Evolutionary conservation across 2,113 vertebrate genomes (phyloP).

Genomic region (Panthera leo): DNA sequence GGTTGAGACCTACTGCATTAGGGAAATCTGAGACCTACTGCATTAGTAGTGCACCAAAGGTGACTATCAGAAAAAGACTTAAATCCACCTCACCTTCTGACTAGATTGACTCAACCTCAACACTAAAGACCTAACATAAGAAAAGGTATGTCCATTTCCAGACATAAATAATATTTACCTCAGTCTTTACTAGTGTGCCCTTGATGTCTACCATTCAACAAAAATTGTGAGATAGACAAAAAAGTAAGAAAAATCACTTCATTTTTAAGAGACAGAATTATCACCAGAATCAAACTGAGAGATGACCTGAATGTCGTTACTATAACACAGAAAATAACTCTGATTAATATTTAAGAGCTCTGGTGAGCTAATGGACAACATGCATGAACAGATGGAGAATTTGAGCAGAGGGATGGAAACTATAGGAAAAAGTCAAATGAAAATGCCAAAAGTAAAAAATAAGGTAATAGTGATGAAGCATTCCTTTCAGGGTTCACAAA

Average conservation of each 20-base stretch:
- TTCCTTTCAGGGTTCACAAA: not conserved
- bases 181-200: not conserved
- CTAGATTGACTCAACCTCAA: not conserved
- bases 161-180: not conserved
- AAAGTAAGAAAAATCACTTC: not conserved
- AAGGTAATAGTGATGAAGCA: not conserved
- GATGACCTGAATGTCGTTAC: not conserved
- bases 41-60: not conserved
- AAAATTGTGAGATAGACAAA: not conserved
- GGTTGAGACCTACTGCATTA: not conserved
- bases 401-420: not conserved
- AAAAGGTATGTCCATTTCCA: not conserved
- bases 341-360: not conserved
- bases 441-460: not conserved
- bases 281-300: not conserved
- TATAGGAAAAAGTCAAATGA: not conserved
- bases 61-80: not conserved
- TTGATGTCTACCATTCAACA: not conserved
- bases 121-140: not conserved
- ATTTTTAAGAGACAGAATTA: not conserved
- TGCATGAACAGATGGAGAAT: not conserved
- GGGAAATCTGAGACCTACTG: not conserved
- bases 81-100: not conserved
- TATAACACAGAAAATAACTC: not conserved
- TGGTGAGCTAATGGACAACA: not conserved